phyloP scores from a whole-genome alignment of 2,888 invertebrate genomes.

The Archaeoteleia sp. region DNA sequence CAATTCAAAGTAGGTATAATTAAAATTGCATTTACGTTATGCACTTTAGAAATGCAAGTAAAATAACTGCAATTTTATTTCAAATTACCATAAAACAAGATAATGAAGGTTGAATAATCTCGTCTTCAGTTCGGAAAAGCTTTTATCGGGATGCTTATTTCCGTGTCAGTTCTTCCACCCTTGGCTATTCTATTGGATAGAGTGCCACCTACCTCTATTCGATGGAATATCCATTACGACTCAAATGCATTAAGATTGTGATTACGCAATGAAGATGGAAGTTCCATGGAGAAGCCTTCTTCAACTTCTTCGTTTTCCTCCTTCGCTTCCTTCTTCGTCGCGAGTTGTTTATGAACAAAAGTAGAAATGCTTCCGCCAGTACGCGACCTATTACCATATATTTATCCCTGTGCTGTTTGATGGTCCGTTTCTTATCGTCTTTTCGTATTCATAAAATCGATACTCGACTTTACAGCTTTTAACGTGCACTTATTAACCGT shows the following conservation, averaged over 20 bases:
- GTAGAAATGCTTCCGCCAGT: constrained; percentile 13
- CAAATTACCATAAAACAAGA: no score
- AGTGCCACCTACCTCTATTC: background rate
- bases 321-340: constrained; percentile 16
- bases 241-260: constrained; percentile 17
- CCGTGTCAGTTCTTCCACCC: constrained; percentile 2
- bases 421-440: background rate
- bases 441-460: constrained; percentile 4
- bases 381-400: constrained; percentile 12
- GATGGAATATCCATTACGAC: constrained; percentile 19
- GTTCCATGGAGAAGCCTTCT: constrained; percentile 12
- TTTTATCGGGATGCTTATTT: constrained; percentile 9
- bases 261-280: constrained; percentile 19
- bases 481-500: no score
- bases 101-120: no score
- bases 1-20: no score
- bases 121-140: constrained; percentile 1
- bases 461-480: background rate
- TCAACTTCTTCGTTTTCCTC: constrained; percentile 14
- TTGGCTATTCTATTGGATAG: background rate
- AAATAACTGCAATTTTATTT: no score
- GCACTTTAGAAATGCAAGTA: no score
- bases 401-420: constrained; percentile 4
- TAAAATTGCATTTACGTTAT: no score
- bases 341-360: constrained; percentile 27